Percentiles rank a stretch among this genome's conserved stretches.
Conservation (phyloP, 2,113 vertebrate genomes). For the Hemicordylus capensis region DNA sequence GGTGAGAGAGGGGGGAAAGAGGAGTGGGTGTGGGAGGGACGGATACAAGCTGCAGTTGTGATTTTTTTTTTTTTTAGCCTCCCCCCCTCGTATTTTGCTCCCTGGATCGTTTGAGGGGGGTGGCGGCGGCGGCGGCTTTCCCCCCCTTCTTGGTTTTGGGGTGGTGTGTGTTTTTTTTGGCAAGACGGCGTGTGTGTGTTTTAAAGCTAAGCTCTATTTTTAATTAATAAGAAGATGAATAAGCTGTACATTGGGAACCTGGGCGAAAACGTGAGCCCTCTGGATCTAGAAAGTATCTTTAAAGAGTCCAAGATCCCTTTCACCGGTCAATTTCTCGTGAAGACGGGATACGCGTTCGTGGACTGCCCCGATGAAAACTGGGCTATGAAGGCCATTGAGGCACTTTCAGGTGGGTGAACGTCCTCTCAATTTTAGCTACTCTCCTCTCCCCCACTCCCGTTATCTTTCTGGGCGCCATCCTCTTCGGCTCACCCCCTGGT, state of each 20-base stretch:
- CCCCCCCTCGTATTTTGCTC: conserved; percentile 59
- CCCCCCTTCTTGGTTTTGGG: background rate
- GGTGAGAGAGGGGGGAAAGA: background rate
- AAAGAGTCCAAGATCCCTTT: conserved; percentile 96
- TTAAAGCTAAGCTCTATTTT: conserved; percentile 42
- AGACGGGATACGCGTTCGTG: conserved; percentile 97
- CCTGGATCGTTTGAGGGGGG: conserved; percentile 42
- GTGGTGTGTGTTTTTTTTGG: too few species aligned
- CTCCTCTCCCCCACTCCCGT: background rate
- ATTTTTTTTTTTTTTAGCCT: conserved; percentile 36
- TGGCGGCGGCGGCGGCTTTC: too few species aligned
- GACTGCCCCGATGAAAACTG: conserved; percentile 97
- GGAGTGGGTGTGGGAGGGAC: conserved; percentile 30
- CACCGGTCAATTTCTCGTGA: conserved; percentile 92
- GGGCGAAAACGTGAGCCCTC: conserved; percentile 90
- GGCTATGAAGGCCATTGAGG: conserved; percentile 98
- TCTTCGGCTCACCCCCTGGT: background rate
- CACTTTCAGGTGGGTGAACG: conserved; percentile 91
- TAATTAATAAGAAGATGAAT: conserved; percentile 88
- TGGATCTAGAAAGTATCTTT: conserved; percentile 97
- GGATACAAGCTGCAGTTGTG: conserved; percentile 49
- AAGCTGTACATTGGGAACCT: conserved; percentile 99
- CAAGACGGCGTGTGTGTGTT: conserved; percentile 52
- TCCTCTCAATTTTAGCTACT: background rate
- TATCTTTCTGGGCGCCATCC: conserved; percentile 9